Evolutionary conservation across 2,888 invertebrate genomes (phyloP).

Genomic region (Pardosa pseudoannulata): DNA sequence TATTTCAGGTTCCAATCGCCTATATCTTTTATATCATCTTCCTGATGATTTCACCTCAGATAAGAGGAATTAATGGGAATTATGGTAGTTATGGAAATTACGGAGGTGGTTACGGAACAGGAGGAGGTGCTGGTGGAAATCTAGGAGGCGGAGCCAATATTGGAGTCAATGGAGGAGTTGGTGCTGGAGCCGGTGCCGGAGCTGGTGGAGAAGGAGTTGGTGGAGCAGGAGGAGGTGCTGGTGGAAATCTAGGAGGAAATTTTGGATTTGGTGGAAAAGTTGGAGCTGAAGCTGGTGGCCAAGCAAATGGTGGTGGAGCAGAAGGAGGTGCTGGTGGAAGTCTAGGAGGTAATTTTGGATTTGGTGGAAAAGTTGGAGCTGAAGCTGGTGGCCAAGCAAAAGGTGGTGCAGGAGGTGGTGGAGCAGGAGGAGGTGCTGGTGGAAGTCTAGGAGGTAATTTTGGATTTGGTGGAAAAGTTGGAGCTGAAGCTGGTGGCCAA

Average conservation of each 20-base stretch:
- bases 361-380: not conserved
- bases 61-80: not conserved
- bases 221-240: slow-evolving; percentile 9
- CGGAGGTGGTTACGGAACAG: slow-evolving; percentile 1
- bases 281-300: not conserved
- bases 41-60: too few relatives aligned
- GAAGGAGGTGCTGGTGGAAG: slow-evolving; percentile 1
- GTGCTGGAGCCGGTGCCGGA: not conserved
- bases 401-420: not conserved
- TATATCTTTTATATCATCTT: too few relatives aligned
- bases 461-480: not conserved
- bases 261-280: not conserved
- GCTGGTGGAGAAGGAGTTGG: not conserved
- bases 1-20: too few relatives aligned
- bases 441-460: not conserved
- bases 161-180: not conserved
- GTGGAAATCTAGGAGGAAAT: not conserved
- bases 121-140: not conserved
- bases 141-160: not conserved
- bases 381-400: not conserved
- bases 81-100: not conserved
- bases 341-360: not conserved
- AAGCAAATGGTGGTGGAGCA: not conserved
- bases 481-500: not conserved
- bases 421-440: not conserved